These are phyloP conservation scores for Eupithecia centaureata DNA, from an alignment of 2,888 invertebrate genomes.

Conservation along the genomic window DNA sequence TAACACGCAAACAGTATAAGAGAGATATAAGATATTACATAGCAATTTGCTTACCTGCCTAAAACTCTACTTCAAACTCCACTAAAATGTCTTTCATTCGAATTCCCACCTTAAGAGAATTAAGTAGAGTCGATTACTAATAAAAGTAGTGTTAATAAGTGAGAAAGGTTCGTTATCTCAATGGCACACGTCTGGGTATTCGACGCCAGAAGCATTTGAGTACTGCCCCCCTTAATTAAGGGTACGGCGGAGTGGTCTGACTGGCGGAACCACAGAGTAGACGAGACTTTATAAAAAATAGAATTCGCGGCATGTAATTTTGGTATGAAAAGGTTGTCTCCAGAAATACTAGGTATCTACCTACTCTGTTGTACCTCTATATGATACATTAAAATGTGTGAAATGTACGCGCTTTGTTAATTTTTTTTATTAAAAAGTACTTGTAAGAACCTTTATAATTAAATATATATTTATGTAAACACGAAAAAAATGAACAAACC, in stretches of 20 bases:
- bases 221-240: conserved; percentile 78
- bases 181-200: conserved; percentile 73
- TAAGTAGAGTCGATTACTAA: conserved; percentile 27
- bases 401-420: no score
- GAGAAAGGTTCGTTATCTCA: conserved; percentile 77
- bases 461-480: no score
- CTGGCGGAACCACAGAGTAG: conserved; percentile 55
- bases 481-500: no score
- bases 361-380: no score
- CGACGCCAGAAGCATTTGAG: conserved; percentile 67
- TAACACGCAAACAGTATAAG: no score
- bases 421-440: no score
- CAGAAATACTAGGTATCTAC: not conserved
- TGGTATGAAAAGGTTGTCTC: not conserved
- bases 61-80: not conserved
- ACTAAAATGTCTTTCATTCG: not conserved
- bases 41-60: not conserved
- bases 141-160: conserved; percentile 64
- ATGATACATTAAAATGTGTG: no score
- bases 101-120: not conserved
- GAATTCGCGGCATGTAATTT: not conserved
- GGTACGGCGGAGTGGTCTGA: conserved; percentile 74
- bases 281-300: not conserved
- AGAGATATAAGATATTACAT: no score
- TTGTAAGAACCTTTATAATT: no score